phyloP scores from a whole-genome alignment of 2,113 vertebrate genomes.

The Hippocampus comes region DNA sequence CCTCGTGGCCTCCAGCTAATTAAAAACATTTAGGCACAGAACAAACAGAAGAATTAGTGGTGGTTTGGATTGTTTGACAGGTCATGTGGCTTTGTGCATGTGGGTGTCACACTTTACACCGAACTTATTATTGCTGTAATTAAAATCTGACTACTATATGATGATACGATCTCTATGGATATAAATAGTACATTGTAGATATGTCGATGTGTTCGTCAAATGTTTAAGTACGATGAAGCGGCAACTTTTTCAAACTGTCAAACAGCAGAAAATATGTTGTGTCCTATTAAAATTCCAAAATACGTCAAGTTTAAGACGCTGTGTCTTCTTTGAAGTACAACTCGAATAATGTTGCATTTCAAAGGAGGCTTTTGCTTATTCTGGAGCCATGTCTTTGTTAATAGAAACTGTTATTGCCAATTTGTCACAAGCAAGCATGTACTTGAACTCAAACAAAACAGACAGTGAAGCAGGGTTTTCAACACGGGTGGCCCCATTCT shows the following conservation, averaged over 20 bases:
- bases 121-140: slow-evolving; percentile 21
- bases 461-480: slow-evolving; percentile 67
- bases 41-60: slow-evolving; percentile 57
- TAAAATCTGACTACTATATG: background rate
- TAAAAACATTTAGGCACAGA: slow-evolving; percentile 73
- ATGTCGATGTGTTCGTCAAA: background rate
- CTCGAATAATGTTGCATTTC: slow-evolving; percentile 27
- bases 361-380: slow-evolving; percentile 64
- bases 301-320: slow-evolving; percentile 35
- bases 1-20: slow-evolving; percentile 64
- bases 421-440: slow-evolving; percentile 85
- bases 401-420: slow-evolving; percentile 44
- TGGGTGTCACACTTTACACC: slow-evolving; percentile 45
- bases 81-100: slow-evolving; percentile 35
- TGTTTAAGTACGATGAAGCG: background rate
- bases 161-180: background rate
- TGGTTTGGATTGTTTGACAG: slow-evolving; percentile 54
- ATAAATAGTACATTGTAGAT: background rate
- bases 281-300: slow-evolving; percentile 24
- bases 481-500: slow-evolving; percentile 72
- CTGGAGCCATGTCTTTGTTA: slow-evolving; percentile 52
- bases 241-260: slow-evolving; percentile 35
- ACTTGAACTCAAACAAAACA: slow-evolving; percentile 87
- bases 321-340: background rate
- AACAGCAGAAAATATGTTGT: background rate